Evolutionary conservation across 2,113 vertebrate genomes (phyloP), one percentile per base, ranked within the genome.

Genomic region (Hirundichthys speculiger): DNA sequence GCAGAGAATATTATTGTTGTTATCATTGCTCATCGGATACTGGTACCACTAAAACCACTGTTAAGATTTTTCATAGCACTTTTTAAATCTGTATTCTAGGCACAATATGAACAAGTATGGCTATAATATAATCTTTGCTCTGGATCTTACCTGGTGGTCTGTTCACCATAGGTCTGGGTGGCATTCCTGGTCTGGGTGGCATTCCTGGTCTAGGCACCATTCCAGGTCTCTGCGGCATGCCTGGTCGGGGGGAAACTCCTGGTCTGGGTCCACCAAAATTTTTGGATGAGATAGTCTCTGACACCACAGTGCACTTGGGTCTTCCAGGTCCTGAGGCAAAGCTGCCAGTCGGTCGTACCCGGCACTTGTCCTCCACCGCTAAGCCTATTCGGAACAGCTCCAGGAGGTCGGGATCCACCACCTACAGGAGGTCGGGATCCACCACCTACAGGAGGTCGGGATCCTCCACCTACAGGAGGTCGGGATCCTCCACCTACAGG

Each of bases 281-380:
- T 89, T 96, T 98, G 11, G 95, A 95, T 64, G 96, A 99, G 79
- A 99, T 96, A 13, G 97, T 99, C 91, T 99, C 97, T 0, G 97
- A 94, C 41, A 98, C 93, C 8, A 99, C 96, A 69, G 97, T 99
- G 77, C 98, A 99, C 59, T 88, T 94, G 3, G 95, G 94, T 88
- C 85, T 90, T 15, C 80, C 94, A 25, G 93, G 85, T 20, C 90
- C 94, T 0, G 83, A 11, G 13, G 73, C 89, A 14, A 83, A 64
- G 75, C 34, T 79, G 70, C 82, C 85, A 30, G 51, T n/a, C 4
- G 89, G 86, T 13, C 85, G n/a, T 52, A 3, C 83, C 87, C 1
- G 73, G 52, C 12, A 27, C 22, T 15, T 24, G 49, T 20, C 83
- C 84, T n/a, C 80, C 83, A 55, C 22, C 49, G 10, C 85, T 81